These are phyloP conservation scores for Copsychus sechellarum DNA, from an alignment of 2,113 vertebrate species.

Conservation along the genomic window DNA sequence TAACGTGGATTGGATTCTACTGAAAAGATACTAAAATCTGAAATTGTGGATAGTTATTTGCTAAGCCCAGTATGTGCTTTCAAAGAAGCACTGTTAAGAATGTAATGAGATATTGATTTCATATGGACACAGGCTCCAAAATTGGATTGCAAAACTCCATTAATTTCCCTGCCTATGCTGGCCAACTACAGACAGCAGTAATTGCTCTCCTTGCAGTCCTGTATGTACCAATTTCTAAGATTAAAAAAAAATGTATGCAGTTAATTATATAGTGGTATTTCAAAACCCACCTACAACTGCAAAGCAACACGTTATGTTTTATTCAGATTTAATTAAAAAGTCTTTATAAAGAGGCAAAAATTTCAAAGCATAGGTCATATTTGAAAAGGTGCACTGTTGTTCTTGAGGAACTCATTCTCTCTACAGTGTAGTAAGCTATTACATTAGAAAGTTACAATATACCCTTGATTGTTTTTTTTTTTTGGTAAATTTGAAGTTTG, in stretches of 20 bases:
- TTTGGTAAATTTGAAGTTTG: not conserved
- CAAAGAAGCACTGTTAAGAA: not conserved
- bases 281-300: not conserved
- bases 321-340: not conserved
- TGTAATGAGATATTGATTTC: not conserved
- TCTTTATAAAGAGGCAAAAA: not conserved
- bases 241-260: not conserved
- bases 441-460: not conserved
- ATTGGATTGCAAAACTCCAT: constrained; percentile 64
- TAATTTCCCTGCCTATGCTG: constrained; percentile 60
- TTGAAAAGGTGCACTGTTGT: not conserved
- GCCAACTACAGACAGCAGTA: constrained; percentile 49
- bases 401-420: not conserved
- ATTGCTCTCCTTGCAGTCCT: not conserved
- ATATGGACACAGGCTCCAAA: not conserved
- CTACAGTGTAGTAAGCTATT: not conserved
- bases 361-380: not conserved
- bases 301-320: not conserved
- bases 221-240: constrained; percentile 46
- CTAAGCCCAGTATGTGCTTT: not conserved
- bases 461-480: not conserved
- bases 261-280: not conserved
- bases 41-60: not conserved
- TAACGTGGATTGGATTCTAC: not conserved
- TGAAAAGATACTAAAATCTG: not conserved